Base-by-base conservation (phyloP, 1,140 invertebrate genomes). In the Pseudomyrmex gracilis region DNA sequence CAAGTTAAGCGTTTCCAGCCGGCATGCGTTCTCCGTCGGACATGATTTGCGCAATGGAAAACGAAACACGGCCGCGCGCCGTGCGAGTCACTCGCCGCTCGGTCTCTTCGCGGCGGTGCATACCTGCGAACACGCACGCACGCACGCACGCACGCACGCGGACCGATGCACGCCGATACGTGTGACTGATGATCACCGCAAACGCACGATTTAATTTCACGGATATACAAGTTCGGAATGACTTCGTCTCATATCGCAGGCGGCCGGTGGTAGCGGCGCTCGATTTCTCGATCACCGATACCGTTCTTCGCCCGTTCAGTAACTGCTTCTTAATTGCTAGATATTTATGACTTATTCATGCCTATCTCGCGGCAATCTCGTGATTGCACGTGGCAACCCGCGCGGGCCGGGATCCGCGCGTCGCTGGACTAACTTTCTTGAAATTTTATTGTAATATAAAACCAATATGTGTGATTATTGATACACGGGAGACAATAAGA, bases 1-100 rank as follows among this genome's bases (percentile, higher is more conserved):
- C 86, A 89, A 90, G 85, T 85, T 83, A 84, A 86, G 80, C 86
- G 71, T 82, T 83, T 85, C 74, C 61, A 73, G 53, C 58, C 76
- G 49, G 24, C 63, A 17, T 66, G 83, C 61, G 47, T 24, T 57
- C 74, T 77, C 47, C 57, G 22, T 58, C 61, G 71, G 73, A 63
- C 86, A 88, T 90, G 90, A 91, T 91, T 91, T 88, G 89, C 86
- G 88, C 84, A 84, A 84, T 74, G 73, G 85, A 89, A 34, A 90
- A 90, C 83, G 90, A 86, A 87, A 90, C 83, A 77, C 76, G 90
- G 85, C 61, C 68, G 70, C 34, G 17, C 58, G 64, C 53, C 58
- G 77, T 20, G 43, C 84, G 74, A 89, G 80, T 73, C 87, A 47
- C 64, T 64, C 49, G 55, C n/a, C 55, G 15, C 17, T 17, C n/a